phyloP scores from a whole-genome alignment of 2,797 vertebrate genomes.

The Ctenopoma multispine region DNA sequence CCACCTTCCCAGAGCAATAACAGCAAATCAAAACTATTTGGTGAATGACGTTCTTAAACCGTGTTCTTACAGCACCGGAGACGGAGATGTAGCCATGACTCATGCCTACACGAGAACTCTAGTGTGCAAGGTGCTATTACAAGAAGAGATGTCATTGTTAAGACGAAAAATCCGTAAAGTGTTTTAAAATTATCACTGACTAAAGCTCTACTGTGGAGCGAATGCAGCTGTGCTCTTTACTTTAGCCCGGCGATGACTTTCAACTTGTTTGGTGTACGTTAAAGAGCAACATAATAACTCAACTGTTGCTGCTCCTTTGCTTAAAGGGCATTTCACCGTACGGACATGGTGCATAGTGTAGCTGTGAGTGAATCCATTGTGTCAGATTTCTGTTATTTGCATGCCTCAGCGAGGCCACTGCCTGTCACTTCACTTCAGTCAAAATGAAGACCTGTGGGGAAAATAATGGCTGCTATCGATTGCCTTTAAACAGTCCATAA shows the following conservation, averaged over 20 bases:
- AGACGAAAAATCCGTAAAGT: constrained; percentile 36
- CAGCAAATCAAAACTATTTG: constrained; percentile 76
- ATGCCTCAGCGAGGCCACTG: constrained; percentile 62
- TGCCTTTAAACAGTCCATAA: constrained; percentile 80
- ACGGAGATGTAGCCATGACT: constrained; percentile 51
- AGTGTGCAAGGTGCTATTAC: constrained; percentile 31
- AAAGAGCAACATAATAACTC: constrained; percentile 20
- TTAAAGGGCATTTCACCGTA: constrained; percentile 7
- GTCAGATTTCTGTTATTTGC: constrained; percentile 62
- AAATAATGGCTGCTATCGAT: constrained; percentile 79
- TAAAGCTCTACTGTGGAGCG: constrained; percentile 8
- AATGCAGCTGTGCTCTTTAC: constrained; percentile 23
- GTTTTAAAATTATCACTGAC: constrained; percentile 4
- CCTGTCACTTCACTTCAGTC: constrained; percentile 77
- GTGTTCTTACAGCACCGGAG: constrained; percentile 47
- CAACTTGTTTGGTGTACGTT: constrained; percentile 23
- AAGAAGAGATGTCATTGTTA: constrained; percentile 52
- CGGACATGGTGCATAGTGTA: constrained; percentile 16
- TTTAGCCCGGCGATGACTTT: constrained; percentile 19
- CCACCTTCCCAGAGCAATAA: constrained; percentile 69
- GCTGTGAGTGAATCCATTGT: constrained; percentile 46
- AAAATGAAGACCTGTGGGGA: constrained; percentile 69
- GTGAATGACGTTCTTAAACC: constrained; percentile 64
- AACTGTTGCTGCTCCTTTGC: constrained; percentile 27
- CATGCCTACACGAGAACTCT: constrained; percentile 42